A percentile compares a stretch with the other conserved stretches of the same genome.
Evolutionary conservation across 1,140 invertebrate species (phyloP).

Genomic region (Lepidurus couesii): DNA sequence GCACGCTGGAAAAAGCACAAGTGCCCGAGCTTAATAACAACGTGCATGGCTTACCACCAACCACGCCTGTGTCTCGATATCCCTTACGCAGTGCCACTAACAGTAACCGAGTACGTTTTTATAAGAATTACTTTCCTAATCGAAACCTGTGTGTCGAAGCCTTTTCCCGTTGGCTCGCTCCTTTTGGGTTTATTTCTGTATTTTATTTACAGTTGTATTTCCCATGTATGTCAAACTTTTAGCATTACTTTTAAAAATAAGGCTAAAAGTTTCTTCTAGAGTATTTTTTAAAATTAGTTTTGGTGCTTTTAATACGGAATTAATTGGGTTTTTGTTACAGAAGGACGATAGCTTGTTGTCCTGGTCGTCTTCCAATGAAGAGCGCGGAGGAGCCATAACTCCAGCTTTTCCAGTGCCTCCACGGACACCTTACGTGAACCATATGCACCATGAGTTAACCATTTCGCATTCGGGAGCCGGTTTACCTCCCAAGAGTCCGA

Average conservation of each 20-base stretch:
- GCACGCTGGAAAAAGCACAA: neutral
- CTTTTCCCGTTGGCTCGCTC: neutral
- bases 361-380: slow-evolving; percentile 55
- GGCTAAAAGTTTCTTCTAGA: too few relatives aligned
- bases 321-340: slow-evolving; percentile 45
- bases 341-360: slow-evolving; percentile 57
- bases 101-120: neutral
- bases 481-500: slow-evolving; percentile 65
- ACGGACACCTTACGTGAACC: slow-evolving; percentile 67
- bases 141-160: neutral
- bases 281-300: too few relatives aligned
- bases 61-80: neutral
- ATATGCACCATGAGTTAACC: slow-evolving; percentile 43
- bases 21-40: slow-evolving; percentile 10
- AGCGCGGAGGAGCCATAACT: slow-evolving; percentile 61
- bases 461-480: slow-evolving; percentile 45
- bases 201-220: accelerated
- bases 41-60: slow-evolving; percentile 14
- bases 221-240: too few relatives aligned
- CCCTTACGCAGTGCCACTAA: neutral
- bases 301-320: neutral
- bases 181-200: too few relatives aligned
- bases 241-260: too few relatives aligned
- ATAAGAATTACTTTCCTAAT: neutral
- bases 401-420: slow-evolving; percentile 84